A percentile compares a stretch with the other conserved stretches of the same genome.
Conservation (phyloP, 2,113 vertebrate species). For the Labeo rohita region DNA sequence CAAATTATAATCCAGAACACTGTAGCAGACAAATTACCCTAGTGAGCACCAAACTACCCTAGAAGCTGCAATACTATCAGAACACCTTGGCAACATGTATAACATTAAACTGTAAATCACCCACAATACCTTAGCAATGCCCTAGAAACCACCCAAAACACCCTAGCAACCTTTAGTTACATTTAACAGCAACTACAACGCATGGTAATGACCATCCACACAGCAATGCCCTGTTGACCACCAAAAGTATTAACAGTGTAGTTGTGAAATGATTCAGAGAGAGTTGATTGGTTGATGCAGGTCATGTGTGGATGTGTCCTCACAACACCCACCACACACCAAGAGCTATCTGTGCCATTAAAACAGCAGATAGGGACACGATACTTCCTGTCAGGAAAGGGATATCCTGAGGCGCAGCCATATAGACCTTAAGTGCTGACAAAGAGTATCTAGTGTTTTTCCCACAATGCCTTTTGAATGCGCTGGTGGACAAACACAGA, state of each 20-base stretch:
- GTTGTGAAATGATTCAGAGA: neutral
- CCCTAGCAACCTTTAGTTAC: neutral
- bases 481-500: conserved; percentile 68
- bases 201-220: neutral
- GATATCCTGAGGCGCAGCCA: conserved; percentile 81
- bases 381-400: conserved; percentile 79
- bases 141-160: neutral
- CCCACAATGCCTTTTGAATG: conserved; percentile 74
- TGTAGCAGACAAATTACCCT: neutral
- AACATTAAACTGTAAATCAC: neutral
- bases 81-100: neutral
- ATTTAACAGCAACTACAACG: neutral
- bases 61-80: neutral
- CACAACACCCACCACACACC: neutral
- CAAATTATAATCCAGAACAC: neutral
- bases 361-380: conserved; percentile 66
- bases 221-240: neutral
- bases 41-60: no score
- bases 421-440: conserved; percentile 83
- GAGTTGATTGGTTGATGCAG: neutral
- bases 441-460: conserved; percentile 81
- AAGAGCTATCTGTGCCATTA: conserved; percentile 34
- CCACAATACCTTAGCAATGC: no score
- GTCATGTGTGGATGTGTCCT: neutral
- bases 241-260: neutral